Percentiles rank a stretch among this genome's conserved stretches.
Evolutionary conservation across 92 coral and sea anemone species (phyloP).

Genomic region (Hydrozoanthus gracilis): DNA sequence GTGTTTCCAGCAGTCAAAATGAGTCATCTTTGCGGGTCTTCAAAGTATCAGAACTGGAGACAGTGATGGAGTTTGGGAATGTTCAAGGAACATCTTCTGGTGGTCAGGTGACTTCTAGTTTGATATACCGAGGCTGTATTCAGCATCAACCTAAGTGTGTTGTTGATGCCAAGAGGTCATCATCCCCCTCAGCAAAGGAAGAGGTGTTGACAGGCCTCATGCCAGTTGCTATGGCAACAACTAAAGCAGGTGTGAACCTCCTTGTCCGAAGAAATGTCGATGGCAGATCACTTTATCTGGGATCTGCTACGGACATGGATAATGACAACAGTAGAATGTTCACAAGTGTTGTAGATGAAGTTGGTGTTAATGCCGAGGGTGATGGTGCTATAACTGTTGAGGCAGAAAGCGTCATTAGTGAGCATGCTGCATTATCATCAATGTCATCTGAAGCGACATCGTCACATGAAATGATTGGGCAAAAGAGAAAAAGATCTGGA

Average conservation of each 20-base stretch:
- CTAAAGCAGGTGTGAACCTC: slow-evolving; percentile 75
- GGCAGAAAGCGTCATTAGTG: slow-evolving; percentile 70
- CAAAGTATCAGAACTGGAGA: slow-evolving; percentile 85
- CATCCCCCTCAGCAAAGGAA: slow-evolving; percentile 31
- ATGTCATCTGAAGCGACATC: slow-evolving; percentile 11
- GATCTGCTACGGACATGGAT: slow-evolving; percentile 78
- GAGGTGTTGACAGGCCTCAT: slow-evolving; percentile 73
- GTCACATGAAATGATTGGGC: slow-evolving; percentile 43
- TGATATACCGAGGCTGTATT: slow-evolving; percentile 83
- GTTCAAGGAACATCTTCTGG: slow-evolving; percentile 60
- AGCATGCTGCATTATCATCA: slow-evolving; percentile 66
- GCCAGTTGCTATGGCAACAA: slow-evolving; percentile 84
- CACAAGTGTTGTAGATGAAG: slow-evolving; percentile 72
- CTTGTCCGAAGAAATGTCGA: slow-evolving; percentile 69
- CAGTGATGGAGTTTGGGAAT: slow-evolving; percentile 57
- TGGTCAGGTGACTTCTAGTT: slow-evolving; percentile 53
- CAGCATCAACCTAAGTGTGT: slow-evolving; percentile 80
- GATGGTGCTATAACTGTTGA: slow-evolving; percentile 83
- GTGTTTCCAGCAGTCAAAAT: slow-evolving; percentile 36
- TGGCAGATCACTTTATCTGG: slow-evolving; percentile 67
- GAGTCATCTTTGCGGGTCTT: slow-evolving; percentile 81
- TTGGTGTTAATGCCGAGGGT: slow-evolving; percentile 52
- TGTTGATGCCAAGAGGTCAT: slow-evolving; percentile 48
- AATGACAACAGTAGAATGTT: slow-evolving; percentile 73
- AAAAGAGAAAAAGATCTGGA: slow-evolving; percentile 66